Percentiles rank a stretch among this genome's conserved stretches.
These are phyloP conservation scores for Apaloderma vittatum DNA, from an alignment of 2,113 vertebrate species.

Conservation along the genomic window DNA sequence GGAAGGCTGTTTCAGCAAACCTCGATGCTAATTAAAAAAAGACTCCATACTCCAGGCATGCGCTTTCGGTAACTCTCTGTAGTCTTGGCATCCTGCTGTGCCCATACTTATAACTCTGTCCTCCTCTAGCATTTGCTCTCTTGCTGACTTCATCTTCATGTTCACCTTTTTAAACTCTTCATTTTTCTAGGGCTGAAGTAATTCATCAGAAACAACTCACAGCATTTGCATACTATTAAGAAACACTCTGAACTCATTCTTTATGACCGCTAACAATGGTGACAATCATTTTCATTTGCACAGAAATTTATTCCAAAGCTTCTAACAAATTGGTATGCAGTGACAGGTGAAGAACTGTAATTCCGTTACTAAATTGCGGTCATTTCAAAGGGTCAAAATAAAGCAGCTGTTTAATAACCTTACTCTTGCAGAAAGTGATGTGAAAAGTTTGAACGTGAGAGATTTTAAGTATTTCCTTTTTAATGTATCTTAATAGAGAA, in stretches of 20 bases:
- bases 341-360: conserved; percentile 52
- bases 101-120: neutral
- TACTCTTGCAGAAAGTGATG: neutral
- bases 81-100: neutral
- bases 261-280: neutral
- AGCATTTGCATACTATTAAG: conserved; percentile 23
- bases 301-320: conserved; percentile 11
- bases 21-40: neutral
- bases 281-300: conserved; percentile 37
- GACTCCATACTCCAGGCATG: neutral
- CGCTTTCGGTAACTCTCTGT: neutral
- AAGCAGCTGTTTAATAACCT: conserved; percentile 29
- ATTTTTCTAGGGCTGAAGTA: neutral
- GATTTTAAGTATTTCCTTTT: neutral
- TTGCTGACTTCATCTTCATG: neutral
- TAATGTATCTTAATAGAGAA: conserved; percentile 22
- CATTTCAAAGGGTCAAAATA: conserved; percentile 50
- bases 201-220: neutral
- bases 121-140: neutral
- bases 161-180: neutral
- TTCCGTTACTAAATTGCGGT: conserved; percentile 49
- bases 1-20: neutral
- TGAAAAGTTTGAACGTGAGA: neutral
- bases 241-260: neutral
- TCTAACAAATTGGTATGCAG: neutral